These are phyloP conservation scores for Agapornis roseicollis DNA, from an alignment of 2,113 vertebrate genomes.

Conservation along the genomic window DNA sequence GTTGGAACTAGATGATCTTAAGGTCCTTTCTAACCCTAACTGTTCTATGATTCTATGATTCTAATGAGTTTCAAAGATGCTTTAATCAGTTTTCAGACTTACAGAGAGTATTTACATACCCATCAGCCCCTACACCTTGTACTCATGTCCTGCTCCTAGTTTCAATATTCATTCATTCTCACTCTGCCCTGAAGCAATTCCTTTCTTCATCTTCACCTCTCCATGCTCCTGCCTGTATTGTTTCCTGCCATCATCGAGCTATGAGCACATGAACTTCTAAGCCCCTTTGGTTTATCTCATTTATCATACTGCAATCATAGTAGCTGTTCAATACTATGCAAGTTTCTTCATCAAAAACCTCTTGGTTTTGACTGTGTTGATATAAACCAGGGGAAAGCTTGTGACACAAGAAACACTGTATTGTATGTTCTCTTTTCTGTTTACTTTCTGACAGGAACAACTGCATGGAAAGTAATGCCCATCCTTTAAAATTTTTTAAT, in stretches of 20 bases:
- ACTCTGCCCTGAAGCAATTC: background rate
- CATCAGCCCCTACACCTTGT: background rate
- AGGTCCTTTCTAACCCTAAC: too few relatives aligned
- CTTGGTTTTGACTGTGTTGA: fast-evolving
- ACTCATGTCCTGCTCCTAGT: background rate
- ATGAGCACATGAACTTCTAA: background rate
- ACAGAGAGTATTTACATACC: background rate
- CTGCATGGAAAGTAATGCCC: background rate
- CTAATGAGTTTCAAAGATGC: background rate
- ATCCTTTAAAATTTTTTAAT: background rate
- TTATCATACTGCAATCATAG: background rate
- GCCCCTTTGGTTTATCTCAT: background rate
- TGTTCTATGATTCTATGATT: too few relatives aligned
- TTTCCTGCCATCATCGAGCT: background rate
- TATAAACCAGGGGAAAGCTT: background rate
- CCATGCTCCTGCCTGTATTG: background rate
- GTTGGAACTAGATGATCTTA: too few relatives aligned
- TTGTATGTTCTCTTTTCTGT: background rate
- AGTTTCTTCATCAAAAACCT: background rate
- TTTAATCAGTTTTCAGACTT: background rate
- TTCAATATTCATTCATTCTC: background rate
- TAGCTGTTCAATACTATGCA: background rate
- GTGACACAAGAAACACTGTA: background rate
- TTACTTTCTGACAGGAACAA: background rate
- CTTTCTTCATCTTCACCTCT: background rate